Evolutionary conservation across 2,888 invertebrate species (phyloP), one percentile per base, ranked within the genome.

Genomic region (Limnephilus auricula): DNA sequence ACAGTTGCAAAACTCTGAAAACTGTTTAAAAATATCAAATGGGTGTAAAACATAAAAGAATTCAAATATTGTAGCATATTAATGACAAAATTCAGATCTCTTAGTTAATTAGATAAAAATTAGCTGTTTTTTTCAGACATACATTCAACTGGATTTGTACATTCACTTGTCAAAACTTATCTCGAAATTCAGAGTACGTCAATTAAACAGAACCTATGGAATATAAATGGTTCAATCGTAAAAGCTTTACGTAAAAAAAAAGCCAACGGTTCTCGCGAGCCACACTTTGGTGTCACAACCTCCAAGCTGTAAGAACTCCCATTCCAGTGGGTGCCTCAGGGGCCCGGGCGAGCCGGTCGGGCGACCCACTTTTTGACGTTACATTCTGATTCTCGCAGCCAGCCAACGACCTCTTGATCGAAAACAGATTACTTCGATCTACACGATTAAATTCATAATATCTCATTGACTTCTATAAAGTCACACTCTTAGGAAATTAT

Each of bases 361-460:
- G 79, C 92, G 92, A 92, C 92, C 88, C 92, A 92, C 90, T 90
- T 92, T 89, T 92, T 83, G 82, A 88, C 88, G 80, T 90, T 87
- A 92, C 90, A 30, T 80, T 89, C 89, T 80, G 37, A 31, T 50
- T 79, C 79, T 80, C 30, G 79, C 40, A 25, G 12, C 37, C 80
- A 80, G 34, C 37, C 40, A 85, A 85, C 50, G 85, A 88, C 87
- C 87, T 88, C 78, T 88, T 25, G 32, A 34, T 31, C n/a, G 78
- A 88, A 88, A 78, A 85, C 40, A 50, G 85, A 85, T 85, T 65
- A 65, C 65, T 25, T 65, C n/a, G n/a, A 25, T 25, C 65, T 6
- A 65, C 6, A 65, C 65, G n/a, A 65, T 65, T n/a, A 25, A 65
- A 65, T 18, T 50, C 18, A 50, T 65, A 65, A 65, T 65, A 25